phyloP scores from a whole-genome alignment of 2,113 vertebrate species.

The Odocoileus hemionus region DNA sequence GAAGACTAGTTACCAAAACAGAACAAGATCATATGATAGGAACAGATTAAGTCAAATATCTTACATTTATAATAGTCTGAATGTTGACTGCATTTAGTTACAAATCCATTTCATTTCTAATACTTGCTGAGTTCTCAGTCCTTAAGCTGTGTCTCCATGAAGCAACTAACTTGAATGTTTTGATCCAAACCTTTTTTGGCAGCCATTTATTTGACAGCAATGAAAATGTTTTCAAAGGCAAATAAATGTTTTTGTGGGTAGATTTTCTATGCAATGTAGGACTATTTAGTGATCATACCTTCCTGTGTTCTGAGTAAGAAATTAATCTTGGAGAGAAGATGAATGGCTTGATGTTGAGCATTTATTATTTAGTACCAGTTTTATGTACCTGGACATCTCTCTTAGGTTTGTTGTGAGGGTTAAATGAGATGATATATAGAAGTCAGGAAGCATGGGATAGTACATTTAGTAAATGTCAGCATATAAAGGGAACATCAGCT shows the following conservation, averaged over 20 bases:
- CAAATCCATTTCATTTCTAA: neutral
- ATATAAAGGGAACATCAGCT: neutral
- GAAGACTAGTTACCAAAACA: conserved; percentile 33
- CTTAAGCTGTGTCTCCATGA: neutral
- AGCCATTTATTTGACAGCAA: neutral
- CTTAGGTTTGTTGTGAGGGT: neutral
- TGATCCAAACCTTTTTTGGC: neutral
- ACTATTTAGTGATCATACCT: neutral
- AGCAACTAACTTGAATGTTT: neutral
- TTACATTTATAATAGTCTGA: neutral
- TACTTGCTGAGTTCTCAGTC: neutral
- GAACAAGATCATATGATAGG: conserved; percentile 30
- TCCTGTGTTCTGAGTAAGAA: conserved; percentile 18
- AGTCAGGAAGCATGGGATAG: neutral
- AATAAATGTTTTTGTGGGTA: neutral
- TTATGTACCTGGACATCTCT: neutral
- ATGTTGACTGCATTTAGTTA: conserved; percentile 19
- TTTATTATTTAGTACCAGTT: neutral
- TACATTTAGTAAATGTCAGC: neutral
- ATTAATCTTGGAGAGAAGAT: neutral
- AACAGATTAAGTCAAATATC: conserved; percentile 6
- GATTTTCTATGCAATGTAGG: neutral
- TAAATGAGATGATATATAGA: neutral
- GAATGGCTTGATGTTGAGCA: neutral
- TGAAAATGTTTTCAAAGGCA: conserved; percentile 36